These are phyloP conservation scores for Eumerus sabulonum DNA, from an alignment of 2,888 invertebrate genomes.

Conservation along the genomic window DNA sequence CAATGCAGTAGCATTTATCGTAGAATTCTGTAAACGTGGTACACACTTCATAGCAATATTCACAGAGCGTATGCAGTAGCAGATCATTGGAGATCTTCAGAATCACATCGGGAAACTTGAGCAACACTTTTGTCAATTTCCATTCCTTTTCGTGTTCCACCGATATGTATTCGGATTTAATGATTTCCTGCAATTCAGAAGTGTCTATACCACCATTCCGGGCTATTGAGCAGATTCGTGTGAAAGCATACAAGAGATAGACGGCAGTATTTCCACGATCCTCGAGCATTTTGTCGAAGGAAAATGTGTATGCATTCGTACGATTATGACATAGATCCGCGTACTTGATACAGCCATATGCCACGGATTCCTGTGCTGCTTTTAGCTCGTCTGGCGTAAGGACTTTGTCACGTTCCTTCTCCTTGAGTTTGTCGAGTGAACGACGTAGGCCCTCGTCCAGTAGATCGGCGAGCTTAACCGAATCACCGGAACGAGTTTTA, in stretches of 20 bases:
- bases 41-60: conserved; percentile 96
- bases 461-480: conserved; percentile 91
- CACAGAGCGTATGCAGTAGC: conserved; percentile 92
- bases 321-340: conserved; percentile 97
- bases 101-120: conserved; percentile 93
- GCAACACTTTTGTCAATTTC: conserved; percentile 92
- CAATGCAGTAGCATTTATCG: conserved; percentile 97
- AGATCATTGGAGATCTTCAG: conserved; percentile 90
- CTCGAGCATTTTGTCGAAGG: conserved; percentile 99
- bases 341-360: conserved; percentile 99
- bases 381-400: conserved; percentile 89
- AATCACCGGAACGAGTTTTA: conserved; percentile 98
- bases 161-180: conserved; percentile 82
- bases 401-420: conserved; percentile 92
- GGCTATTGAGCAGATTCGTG: conserved; percentile 94
- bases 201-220: conserved; percentile 81
- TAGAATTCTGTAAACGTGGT: conserved; percentile 97
- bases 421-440: conserved; percentile 89
- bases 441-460: conserved; percentile 94
- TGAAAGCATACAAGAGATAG: conserved; percentile 96
- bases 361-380: conserved; percentile 92
- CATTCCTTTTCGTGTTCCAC: conserved; percentile 95
- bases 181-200: conserved; percentile 84
- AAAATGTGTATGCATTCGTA: conserved; percentile 96
- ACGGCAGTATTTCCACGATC: conserved; percentile 99